These are phyloP conservation scores for Beroe ovata DNA, from an alignment of 37 sponge, comb jelly and placozoan species.

Conservation along the genomic window DNA sequence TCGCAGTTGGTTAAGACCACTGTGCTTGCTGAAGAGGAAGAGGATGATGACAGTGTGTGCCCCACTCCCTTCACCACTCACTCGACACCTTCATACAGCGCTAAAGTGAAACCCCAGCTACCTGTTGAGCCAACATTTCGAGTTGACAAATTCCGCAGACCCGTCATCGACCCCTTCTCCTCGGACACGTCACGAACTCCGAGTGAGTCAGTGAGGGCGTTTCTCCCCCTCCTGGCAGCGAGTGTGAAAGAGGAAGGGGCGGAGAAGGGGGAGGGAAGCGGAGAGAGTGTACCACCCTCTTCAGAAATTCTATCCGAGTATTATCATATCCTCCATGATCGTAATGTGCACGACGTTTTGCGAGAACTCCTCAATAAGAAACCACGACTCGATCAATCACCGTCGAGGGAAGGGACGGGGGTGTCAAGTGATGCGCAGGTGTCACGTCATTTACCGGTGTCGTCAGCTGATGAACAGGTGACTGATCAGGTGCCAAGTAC, in stretches of 20 bases:
- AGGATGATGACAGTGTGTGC: too few relatives aligned
- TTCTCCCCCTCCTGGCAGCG: too few relatives aligned
- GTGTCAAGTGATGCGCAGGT: too few relatives aligned
- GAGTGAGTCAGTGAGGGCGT: too few relatives aligned
- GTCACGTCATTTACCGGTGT: too few relatives aligned
- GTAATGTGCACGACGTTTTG: background rate
- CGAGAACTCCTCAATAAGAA: background rate
- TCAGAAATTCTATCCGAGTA: too few relatives aligned
- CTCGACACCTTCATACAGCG: background rate
- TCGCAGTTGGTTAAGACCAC: background rate
- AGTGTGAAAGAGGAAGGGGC: too few relatives aligned
- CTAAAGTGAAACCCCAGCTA: slow-evolving; percentile 43
- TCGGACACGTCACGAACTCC: too few relatives aligned
- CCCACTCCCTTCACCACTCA: background rate
- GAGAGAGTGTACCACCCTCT: too few relatives aligned
- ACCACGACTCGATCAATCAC: too few relatives aligned
- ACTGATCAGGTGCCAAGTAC: background rate
- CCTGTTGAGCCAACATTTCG: slow-evolving; percentile 13
- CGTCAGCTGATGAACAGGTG: background rate
- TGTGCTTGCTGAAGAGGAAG: background rate
- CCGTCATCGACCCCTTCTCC: background rate
- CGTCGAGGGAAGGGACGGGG: too few relatives aligned
- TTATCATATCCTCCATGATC: background rate
- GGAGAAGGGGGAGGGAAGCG: too few relatives aligned
- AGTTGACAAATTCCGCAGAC: background rate